Conservation (phyloP, 2,888 invertebrate genomes). For the Branchipolynoe longqiensis region DNA sequence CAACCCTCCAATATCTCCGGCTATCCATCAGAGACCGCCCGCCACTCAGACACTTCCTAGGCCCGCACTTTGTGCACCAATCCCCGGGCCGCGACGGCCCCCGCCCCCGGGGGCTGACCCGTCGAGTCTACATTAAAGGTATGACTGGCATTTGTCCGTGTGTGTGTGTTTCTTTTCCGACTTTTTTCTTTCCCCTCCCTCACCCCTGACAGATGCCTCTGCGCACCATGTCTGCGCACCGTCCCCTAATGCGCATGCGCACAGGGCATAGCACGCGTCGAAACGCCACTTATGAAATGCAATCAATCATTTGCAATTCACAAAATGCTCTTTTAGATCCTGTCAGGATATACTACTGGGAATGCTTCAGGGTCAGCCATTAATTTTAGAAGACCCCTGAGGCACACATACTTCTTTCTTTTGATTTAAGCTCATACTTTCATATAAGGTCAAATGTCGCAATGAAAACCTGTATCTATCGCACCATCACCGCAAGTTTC, state of each 20-base stretch:
- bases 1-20: neutral
- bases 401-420: too few relatives aligned
- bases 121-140: slow-evolving; percentile 14
- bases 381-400: too few relatives aligned
- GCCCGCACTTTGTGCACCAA: slow-evolving; percentile 7
- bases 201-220: slow-evolving; percentile 4
- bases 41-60: slow-evolving; percentile 8
- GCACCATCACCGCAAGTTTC: too few relatives aligned
- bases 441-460: too few relatives aligned
- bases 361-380: too few relatives aligned
- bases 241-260: slow-evolving; percentile 15
- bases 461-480: too few relatives aligned
- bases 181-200: too few relatives aligned
- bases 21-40: slow-evolving; percentile 14
- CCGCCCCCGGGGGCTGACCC: slow-evolving; percentile 18
- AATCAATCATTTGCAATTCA: slow-evolving; percentile 17
- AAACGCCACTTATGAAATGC: slow-evolving; percentile 19
- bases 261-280: slow-evolving; percentile 15
- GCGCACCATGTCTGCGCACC: neutral
- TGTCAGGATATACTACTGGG: too few relatives aligned
- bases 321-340: too few relatives aligned
- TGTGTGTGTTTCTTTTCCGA: too few relatives aligned
- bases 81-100: neutral
- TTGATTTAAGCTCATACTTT: too few relatives aligned
- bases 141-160: slow-evolving; percentile 24